Evolutionary conservation across 2,113 vertebrate genomes (phyloP).

Genomic region (Festucalex cinctus): DNA sequence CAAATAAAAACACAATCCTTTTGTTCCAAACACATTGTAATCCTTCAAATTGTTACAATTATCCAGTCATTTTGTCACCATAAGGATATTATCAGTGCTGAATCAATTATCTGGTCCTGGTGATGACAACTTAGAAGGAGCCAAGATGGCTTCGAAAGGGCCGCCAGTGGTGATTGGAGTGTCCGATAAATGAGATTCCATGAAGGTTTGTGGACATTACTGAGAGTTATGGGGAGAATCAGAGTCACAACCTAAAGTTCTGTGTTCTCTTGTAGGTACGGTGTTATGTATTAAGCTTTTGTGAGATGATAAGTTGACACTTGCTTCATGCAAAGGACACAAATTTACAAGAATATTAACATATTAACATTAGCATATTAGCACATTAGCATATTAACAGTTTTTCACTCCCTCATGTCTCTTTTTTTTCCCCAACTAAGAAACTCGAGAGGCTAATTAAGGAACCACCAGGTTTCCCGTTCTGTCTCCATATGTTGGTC

Average conservation of each 20-base stretch:
- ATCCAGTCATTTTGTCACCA: conserved; percentile 11
- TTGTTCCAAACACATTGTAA: neutral
- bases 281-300: neutral
- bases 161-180: conserved; percentile 22
- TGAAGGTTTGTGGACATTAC: conserved; percentile 13
- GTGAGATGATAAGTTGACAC: neutral
- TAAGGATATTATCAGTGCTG: conserved; percentile 13
- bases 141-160: conserved; percentile 30
- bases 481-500: too few species aligned
- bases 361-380: too few species aligned
- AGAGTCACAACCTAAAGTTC: conserved; percentile 1
- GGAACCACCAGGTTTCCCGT: too few species aligned
- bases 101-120: conserved; percentile 38
- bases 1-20: neutral
- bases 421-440: too few species aligned
- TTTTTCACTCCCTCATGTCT: too few species aligned
- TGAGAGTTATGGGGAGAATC: conserved; percentile 1
- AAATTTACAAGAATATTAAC: too few species aligned
- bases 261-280: neutral
- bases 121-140: conserved; percentile 37
- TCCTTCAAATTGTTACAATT: conserved; percentile 9
- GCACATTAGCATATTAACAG: too few species aligned
- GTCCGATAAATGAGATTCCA: conserved; percentile 38
- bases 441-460: too few species aligned
- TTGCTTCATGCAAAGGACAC: neutral